A percentile compares a stretch with the other conserved stretches of the same genome.
Evolutionary conservation across 1,140 invertebrate genomes (phyloP).

Genomic region (Achatina immaculata): DNA sequence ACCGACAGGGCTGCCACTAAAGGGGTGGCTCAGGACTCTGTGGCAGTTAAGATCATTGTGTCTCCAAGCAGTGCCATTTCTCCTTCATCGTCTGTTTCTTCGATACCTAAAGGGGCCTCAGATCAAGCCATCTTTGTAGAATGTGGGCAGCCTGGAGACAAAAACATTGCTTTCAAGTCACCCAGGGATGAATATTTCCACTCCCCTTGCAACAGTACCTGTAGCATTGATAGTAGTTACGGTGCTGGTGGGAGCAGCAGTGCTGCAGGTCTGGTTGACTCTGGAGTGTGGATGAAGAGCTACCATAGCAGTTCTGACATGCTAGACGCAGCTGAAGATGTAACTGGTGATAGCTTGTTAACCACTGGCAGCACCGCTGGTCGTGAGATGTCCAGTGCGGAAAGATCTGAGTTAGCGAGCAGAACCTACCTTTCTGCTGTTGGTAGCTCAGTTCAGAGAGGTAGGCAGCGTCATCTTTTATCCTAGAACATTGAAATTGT

Average conservation of each 20-base stretch:
- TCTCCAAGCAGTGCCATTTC: slow-evolving; percentile 53
- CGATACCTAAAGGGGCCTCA: slow-evolving; percentile 16
- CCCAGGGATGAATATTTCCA: neutral
- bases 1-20: neutral
- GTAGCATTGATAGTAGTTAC: neutral
- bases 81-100: slow-evolving; percentile 47
- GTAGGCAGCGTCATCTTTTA: too few species aligned
- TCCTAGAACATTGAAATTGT: too few species aligned
- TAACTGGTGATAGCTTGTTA: neutral
- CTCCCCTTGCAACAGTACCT: neutral
- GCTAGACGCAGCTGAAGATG: slow-evolving; percentile 18
- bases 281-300: slow-evolving; percentile 36
- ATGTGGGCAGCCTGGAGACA: neutral
- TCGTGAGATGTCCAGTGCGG: neutral
- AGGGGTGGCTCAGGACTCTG: neutral
- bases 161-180: slow-evolving; percentile 3
- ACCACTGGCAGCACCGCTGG: neutral
- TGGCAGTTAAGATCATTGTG: slow-evolving; percentile 60
- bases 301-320: slow-evolving; percentile 38
- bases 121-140: neutral
- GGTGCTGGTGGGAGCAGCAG: slow-evolving; percentile 53
- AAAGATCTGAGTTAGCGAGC: slow-evolving; percentile 43
- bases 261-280: slow-evolving; percentile 33
- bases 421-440: slow-evolving; percentile 63
- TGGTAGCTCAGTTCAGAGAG: slow-evolving; percentile 47